Evolutionary conservation across 1,140 invertebrate species (phyloP).

Genomic region (Notospermus geniculatus): DNA sequence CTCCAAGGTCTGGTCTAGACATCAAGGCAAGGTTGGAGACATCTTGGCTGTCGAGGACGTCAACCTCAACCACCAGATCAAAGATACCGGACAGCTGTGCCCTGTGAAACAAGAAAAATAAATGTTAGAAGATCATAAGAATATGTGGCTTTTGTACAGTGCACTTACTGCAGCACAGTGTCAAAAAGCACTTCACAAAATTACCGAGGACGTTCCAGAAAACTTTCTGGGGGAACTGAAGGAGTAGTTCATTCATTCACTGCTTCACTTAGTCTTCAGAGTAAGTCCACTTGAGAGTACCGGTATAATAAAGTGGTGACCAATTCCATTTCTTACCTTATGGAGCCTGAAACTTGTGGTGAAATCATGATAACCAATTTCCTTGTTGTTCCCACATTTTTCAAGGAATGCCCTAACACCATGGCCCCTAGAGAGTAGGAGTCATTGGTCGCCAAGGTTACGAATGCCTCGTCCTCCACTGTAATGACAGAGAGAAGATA

Average conservation of each 20-base stretch:
- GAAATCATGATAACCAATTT: constrained; percentile 54
- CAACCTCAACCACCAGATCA: constrained; percentile 47
- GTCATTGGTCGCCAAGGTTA: constrained; percentile 58
- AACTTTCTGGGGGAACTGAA: too few species aligned
- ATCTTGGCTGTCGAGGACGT: constrained; percentile 54
- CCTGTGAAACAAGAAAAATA: constrained; percentile 32
- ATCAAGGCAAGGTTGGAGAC: constrained; percentile 47
- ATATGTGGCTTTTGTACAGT: too few species aligned
- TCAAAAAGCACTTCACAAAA: too few species aligned
- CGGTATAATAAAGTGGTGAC: too few species aligned
- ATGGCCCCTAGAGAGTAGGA: constrained; percentile 55
- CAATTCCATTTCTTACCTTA: constrained; percentile 50
- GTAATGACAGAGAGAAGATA: constrained; percentile 23
- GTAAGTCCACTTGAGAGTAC: too few species aligned
- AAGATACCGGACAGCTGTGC: constrained; percentile 46
- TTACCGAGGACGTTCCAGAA: too few species aligned
- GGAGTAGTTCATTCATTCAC: too few species aligned
- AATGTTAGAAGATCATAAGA: too few species aligned
- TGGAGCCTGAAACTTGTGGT: constrained; percentile 40
- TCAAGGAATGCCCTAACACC: constrained; percentile 50
- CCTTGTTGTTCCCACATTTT: constrained; percentile 40
- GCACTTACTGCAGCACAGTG: too few species aligned
- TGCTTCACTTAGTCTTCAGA: too few species aligned
- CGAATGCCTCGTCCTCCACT: constrained; percentile 51
- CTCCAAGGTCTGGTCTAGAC: constrained; percentile 54